phyloP scores from a whole-genome alignment of 2,113 vertebrate genomes.

The Prolemur simus region DNA sequence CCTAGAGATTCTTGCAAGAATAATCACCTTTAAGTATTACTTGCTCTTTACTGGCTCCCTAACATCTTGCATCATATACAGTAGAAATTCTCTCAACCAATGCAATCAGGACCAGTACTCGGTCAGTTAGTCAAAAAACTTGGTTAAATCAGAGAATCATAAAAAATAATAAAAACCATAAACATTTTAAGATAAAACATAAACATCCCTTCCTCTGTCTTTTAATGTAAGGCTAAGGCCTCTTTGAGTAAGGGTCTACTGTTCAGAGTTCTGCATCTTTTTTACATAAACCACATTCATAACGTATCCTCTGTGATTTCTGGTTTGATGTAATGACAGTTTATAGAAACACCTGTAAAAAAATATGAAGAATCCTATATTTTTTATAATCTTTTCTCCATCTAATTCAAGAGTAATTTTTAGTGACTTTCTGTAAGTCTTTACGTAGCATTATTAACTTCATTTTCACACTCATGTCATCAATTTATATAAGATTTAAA shows the following conservation, averaged over 20 bases:
- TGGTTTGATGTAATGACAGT: not conserved
- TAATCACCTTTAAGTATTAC: not conserved
- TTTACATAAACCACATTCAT: not conserved
- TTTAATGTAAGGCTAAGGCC: not conserved
- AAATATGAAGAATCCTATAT: not conserved
- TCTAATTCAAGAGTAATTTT: constrained; percentile 17
- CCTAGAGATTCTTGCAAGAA: not conserved
- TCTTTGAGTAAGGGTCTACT: not conserved
- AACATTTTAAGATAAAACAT: constrained; percentile 26
- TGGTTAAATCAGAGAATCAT: not conserved
- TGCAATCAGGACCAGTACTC: not conserved
- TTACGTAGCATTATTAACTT: not conserved
- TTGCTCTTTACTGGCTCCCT: not conserved
- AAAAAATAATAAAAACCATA: not conserved
- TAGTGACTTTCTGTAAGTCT: not conserved
- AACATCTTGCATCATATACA: not conserved
- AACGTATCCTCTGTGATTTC: not conserved
- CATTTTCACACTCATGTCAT: constrained; percentile 4
- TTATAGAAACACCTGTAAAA: constrained; percentile 10
- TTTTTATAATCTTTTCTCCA: constrained; percentile 9
- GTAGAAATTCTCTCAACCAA: not conserved
- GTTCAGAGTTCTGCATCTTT: not conserved
- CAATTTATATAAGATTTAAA: constrained; percentile 8
- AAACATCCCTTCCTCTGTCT: not conserved
- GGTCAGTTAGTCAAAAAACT: not conserved